Base-by-base conservation (phyloP, 2,888 invertebrate genomes). In the Aphidius colemani region DNA sequence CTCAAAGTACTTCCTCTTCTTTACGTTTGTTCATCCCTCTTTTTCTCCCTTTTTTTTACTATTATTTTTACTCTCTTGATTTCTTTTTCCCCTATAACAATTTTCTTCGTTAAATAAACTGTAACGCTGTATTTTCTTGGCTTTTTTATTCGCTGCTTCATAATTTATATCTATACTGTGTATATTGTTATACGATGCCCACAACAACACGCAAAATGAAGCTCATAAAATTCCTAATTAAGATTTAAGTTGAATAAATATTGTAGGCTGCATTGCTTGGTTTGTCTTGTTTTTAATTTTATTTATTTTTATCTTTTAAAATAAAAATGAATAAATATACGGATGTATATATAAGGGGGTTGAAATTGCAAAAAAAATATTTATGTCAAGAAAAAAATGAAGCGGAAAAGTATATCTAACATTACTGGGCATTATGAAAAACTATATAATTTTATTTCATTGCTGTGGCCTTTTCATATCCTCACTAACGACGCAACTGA, bases 181-280 rank as follows among this genome's bases (percentile, higher is more conserved):
- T n/a, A 3, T 30, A 30, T 3, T 30, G 30, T 30, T 30, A 30
- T 30, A 30, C 30, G 30, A 30, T 30, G 30, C 30, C 30, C 1
- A 30, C 30, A 30, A 30, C 30, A 30, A 3, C 30, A 30, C 48
- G 49, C 58, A 59, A 59, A 58, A 59, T 59, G 58, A 13, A 30
- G 48, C 41, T 59, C 58, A 49, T 59, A 49, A 59, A 59, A 59
- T 59, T 59, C 58, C 49, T 59, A 49, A 59, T 59, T 59, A 59
- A 59, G 58, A 59, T 59, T 59, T 59, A 59, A 59, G 58, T 59
- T 18, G 49, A 59, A 49, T n/a, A 59, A 59, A 59, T 59, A 59
- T 59, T 11, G 49, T 48, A 40, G 49, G 48, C 58, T 18, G 13
- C 13, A 18, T 13, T 49, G 58, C 58, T 59, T 49, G 48, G 48